phyloP scores from a whole-genome alignment of 2,113 vertebrate genomes.

The Trogon melanurus region DNA sequence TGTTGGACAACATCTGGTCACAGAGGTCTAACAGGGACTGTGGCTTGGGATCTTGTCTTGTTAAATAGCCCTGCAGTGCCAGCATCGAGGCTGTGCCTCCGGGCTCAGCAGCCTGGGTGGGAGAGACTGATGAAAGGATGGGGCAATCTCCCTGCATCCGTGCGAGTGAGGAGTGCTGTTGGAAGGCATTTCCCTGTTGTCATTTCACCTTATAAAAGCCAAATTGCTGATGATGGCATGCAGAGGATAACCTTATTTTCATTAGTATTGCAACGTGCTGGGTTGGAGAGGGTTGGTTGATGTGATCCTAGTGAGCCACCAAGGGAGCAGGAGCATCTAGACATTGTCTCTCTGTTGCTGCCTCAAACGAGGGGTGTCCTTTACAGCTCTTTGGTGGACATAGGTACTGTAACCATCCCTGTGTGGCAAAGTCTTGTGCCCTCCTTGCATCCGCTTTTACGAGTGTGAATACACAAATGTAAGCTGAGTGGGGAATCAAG shows the following conservation, averaged over 20 bases:
- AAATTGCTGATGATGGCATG: neutral
- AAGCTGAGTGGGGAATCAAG: neutral
- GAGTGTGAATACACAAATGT: neutral
- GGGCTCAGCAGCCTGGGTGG: neutral
- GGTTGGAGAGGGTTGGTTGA: neutral
- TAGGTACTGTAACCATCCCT: fast-evolving
- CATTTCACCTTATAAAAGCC: neutral
- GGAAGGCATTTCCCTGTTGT: neutral
- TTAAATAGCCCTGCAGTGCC: neutral
- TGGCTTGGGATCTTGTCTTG: neutral
- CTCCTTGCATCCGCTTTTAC: fast-evolving
- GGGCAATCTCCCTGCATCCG: neutral
- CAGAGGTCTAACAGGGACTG: neutral
- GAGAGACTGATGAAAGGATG: neutral
- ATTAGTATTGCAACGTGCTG: neutral
- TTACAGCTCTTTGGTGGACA: neutral
- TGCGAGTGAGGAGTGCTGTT: neutral
- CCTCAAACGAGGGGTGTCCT: neutral
- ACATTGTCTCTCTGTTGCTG: neutral
- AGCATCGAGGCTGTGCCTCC: fast-evolving
- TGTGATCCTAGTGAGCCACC: too few relatives aligned
- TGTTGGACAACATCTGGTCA: neutral
- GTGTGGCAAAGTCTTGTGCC: fast-evolving
- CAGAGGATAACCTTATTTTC: neutral
- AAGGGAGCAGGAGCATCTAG: neutral